Base-by-base conservation (phyloP, 2,113 vertebrate species). In the Hassar affinis region DNA sequence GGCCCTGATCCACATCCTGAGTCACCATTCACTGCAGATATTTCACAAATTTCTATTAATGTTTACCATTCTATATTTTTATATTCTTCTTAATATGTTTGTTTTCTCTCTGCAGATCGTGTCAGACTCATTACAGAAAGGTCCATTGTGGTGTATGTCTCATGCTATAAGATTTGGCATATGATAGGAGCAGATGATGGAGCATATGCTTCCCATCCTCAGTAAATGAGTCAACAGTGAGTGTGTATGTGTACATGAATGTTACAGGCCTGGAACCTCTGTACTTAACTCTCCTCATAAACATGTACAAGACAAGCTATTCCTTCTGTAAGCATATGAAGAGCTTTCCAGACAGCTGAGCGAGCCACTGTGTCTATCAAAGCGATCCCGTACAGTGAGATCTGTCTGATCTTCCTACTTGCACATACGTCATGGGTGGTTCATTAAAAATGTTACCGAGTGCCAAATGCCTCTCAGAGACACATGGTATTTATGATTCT, bases 181-280 rank as follows among this genome's bases (percentile, higher is more conserved):
- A 88, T 90, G 89, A 88, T 1, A 83, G n/a, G 69, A 88, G 82
- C 92, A 92, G 92, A 90, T 88, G 90, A 92, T 57, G 6, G 80
- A 85, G 84, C 90, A 90, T 89, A 92, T 89, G 91, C 72, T 86
- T 71, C 42, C 75, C 56, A 74, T 56, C 20, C 51, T 77, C 18
- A 56, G 35, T 52, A 76, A 76, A 54, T 77, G 74, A 56, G 52
- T 77, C 51, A 38, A 22, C 74, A 77, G 71, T 61, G 61, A 57
- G n/a, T 56, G 47, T 62, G 79, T 51, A 59, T 79, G 45, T 76
- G 30, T 59, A 25, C 27, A 38, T 83, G 20, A 71, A 56, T 71
- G 52, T 51, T 35, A 76, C 51, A 54, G 8, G n/a, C n/a, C n/a
- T 30, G 47, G n/a, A 54, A 9, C 51, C 12, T 56, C 5, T 62